A percentile compares a stretch with the other conserved stretches of the same genome.
These are phyloP conservation scores for Ruditapes philippinarum DNA, from an alignment of 1,140 invertebrate genomes.

Conservation along the genomic window DNA sequence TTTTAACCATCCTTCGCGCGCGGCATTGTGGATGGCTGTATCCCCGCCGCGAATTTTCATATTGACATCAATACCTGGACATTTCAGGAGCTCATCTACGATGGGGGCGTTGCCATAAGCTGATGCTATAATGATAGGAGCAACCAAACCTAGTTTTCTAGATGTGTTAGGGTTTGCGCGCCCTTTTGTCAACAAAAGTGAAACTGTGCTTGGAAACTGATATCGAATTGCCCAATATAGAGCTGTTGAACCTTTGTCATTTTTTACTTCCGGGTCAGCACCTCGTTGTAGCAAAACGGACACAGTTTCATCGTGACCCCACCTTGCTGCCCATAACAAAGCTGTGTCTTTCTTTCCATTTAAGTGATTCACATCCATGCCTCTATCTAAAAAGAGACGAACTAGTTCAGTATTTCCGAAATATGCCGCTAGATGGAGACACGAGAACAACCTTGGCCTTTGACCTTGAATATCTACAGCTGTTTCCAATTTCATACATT, in stretches of 20 bases:
- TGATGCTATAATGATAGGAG: conserved; percentile 81
- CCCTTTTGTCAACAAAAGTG: conserved; percentile 76
- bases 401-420: conserved; percentile 79
- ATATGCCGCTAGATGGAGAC: conserved; percentile 81
- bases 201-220: conserved; percentile 75
- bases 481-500: conserved; percentile 76
- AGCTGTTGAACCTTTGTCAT: conserved; percentile 85
- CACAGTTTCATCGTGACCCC: conserved; percentile 74
- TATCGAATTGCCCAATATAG: conserved; percentile 85
- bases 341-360: conserved; percentile 84
- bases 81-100: conserved; percentile 74
- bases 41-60: conserved; percentile 78
- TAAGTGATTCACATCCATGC: conserved; percentile 78
- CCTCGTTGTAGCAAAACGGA: conserved; percentile 66
- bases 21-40: conserved; percentile 82
- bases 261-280: conserved; percentile 79
- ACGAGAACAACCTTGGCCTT: conserved; percentile 81
- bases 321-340: conserved; percentile 83
- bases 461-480: conserved; percentile 81
- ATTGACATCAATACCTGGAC: conserved; percentile 80
- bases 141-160: conserved; percentile 81
- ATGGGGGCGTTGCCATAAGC: conserved; percentile 80
- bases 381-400: conserved; percentile 72
- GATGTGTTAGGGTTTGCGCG: conserved; percentile 78
- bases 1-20: conserved; percentile 76